Percentiles rank a stretch among this genome's conserved stretches.
Evolutionary conservation across 2,113 vertebrate species (phyloP).

Genomic region (Manacus vitellinus): DNA sequence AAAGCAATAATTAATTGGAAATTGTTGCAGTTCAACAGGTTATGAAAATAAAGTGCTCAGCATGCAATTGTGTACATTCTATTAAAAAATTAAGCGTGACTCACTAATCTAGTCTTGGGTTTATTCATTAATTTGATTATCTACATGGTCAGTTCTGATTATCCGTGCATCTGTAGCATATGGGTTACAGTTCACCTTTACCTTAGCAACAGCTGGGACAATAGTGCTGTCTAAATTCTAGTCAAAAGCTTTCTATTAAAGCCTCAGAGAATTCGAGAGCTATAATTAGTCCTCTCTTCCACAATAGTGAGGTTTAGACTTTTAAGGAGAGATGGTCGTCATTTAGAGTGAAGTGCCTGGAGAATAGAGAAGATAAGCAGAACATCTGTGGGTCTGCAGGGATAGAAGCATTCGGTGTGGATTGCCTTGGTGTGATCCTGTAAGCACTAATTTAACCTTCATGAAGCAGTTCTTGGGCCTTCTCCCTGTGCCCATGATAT

Average conservation of each 20-base stretch:
- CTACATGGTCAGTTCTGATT: neutral
- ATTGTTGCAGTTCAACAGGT: neutral
- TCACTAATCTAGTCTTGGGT: neutral
- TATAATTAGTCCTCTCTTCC: neutral
- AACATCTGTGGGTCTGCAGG: neutral
- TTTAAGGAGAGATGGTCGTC: neutral
- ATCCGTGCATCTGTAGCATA: neutral
- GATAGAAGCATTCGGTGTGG: neutral
- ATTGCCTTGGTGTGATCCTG: neutral
- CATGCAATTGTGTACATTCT: neutral
- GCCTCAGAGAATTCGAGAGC: neutral
- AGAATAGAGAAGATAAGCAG: neutral
- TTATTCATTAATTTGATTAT: neutral
- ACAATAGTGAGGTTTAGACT: neutral
- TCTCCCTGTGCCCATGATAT: neutral
- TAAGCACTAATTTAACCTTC: neutral
- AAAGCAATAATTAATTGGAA: neutral
- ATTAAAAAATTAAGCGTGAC: neutral
- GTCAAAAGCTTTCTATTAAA: neutral
- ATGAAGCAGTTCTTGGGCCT: neutral
- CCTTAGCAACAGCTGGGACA: neutral
- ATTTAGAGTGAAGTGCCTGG: neutral
- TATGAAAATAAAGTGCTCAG: neutral
- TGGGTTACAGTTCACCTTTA: neutral
- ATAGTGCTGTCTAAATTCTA: neutral